Evolutionary conservation across 2,113 vertebrate species (phyloP).

Genomic region (Caloenas nicobarica): DNA sequence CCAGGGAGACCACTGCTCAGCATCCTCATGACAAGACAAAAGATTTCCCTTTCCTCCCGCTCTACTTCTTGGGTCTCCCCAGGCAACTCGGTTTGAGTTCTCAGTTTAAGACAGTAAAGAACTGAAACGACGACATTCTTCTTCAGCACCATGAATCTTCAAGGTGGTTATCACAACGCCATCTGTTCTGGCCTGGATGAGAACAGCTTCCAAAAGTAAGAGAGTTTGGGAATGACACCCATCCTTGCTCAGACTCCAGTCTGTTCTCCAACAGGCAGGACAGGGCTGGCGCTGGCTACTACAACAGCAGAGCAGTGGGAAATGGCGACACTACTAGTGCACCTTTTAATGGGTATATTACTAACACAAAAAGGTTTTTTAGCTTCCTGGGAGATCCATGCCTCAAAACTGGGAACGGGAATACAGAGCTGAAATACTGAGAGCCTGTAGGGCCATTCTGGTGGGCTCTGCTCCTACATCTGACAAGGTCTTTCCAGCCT

Average conservation of each 20-base stretch:
- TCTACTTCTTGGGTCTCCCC: not conserved
- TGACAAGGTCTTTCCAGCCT: not conserved
- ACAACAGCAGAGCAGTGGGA: not conserved
- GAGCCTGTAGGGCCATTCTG: not conserved
- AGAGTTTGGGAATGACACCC: not conserved
- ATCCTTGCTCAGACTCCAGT: not conserved
- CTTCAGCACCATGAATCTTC: not conserved
- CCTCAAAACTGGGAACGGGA: not conserved
- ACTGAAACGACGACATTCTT: fast-evolving
- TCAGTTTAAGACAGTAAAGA: not conserved
- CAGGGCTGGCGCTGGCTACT: not conserved
- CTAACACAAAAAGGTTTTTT: not conserved
- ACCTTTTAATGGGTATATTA: not conserved
- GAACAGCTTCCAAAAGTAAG: not conserved
- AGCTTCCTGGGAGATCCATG: not conserved
- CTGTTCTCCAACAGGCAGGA: not conserved
- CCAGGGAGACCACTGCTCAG: not conserved
- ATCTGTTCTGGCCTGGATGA: not conserved
- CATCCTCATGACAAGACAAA: not conserved
- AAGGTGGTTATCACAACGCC: not conserved
- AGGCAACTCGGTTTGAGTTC: not conserved
- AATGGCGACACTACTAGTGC: not conserved
- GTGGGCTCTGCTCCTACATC: not conserved
- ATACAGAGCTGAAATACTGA: not conserved
- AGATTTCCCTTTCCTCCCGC: not conserved